phyloP scores from a whole-genome alignment of 2,113 vertebrate genomes.

The Oenanthe oenanthe region DNA sequence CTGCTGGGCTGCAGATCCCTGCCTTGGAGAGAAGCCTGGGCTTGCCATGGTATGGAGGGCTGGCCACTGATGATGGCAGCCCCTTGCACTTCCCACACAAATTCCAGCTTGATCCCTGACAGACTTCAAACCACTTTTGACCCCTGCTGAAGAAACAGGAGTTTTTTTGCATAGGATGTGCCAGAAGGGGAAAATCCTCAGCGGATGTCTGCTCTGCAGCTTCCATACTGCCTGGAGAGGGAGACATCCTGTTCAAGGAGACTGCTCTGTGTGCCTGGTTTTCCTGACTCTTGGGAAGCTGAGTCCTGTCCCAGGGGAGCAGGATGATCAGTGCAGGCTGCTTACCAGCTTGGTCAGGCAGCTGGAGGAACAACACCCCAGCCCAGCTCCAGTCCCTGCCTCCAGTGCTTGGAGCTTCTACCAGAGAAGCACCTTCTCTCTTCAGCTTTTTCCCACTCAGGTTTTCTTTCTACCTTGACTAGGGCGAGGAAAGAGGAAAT shows the following conservation, averaged over 20 bases:
- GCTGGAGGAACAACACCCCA: not conserved
- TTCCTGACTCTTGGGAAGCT: not conserved
- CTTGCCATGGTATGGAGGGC: not conserved
- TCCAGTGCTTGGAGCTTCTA: not conserved
- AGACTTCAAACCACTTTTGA: not conserved
- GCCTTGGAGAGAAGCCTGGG: not conserved
- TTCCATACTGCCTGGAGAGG: slow-evolving; percentile 30
- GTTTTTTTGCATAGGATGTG: not conserved
- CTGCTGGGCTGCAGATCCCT: not conserved
- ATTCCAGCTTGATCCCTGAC: not conserved
- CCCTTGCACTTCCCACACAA: not conserved
- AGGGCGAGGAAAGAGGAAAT: not conserved
- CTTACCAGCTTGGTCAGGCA: not conserved
- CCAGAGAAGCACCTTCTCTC: not conserved
- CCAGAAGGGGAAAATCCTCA: not conserved
- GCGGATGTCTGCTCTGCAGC: not conserved
- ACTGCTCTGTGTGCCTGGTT: not conserved
- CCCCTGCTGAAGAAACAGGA: not conserved
- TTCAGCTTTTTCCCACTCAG: not conserved
- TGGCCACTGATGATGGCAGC: not conserved
- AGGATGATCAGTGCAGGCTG: not conserved
- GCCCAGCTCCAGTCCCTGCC: not conserved
- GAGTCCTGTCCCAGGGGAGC: not conserved
- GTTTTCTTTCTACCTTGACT: not conserved
- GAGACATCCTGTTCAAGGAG: not conserved